Evolutionary conservation across 2,888 invertebrate species (phyloP).

Genomic region (Scaptomyza parva): DNA sequence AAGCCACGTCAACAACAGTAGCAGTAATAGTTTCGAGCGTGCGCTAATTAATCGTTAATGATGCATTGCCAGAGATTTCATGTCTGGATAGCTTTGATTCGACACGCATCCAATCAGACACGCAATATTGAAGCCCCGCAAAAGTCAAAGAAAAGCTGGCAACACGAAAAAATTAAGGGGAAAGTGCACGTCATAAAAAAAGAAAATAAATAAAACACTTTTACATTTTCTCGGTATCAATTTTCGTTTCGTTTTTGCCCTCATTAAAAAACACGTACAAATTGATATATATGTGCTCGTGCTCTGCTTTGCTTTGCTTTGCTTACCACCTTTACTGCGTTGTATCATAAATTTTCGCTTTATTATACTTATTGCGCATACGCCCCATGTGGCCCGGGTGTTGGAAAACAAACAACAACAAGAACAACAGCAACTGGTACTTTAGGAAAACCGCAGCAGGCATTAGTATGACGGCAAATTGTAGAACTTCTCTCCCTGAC

Average conservation of each 20-base stretch:
- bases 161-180: background rate
- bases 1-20: conserved; percentile 25
- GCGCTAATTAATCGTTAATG: conserved; percentile 73
- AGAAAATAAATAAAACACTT: background rate
- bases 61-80: conserved; percentile 65
- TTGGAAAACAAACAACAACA: conserved; percentile 7
- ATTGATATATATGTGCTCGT: conserved; percentile 23
- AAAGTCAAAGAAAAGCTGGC: conserved; percentile 36
- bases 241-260: background rate
- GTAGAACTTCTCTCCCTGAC: conserved; percentile 14
- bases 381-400: conserved; percentile 28
- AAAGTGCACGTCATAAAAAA: conserved; percentile 2
- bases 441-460: background rate
- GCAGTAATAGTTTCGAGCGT: conserved; percentile 25
- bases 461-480: conserved; percentile 47
- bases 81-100: conserved; percentile 53
- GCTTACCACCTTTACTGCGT: background rate
- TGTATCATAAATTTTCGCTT: conserved; percentile 35
- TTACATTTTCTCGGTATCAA: conserved; percentile 36
- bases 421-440: background rate
- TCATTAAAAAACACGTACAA: conserved; percentile 11
- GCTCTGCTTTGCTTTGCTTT: too few species aligned
- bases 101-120: conserved; percentile 53
- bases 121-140: conserved; percentile 70
- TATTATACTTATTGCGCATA: conserved; percentile 42